Base-by-base conservation (phyloP, 2,113 vertebrate species). In the Plecturocebus donacophilus region DNA sequence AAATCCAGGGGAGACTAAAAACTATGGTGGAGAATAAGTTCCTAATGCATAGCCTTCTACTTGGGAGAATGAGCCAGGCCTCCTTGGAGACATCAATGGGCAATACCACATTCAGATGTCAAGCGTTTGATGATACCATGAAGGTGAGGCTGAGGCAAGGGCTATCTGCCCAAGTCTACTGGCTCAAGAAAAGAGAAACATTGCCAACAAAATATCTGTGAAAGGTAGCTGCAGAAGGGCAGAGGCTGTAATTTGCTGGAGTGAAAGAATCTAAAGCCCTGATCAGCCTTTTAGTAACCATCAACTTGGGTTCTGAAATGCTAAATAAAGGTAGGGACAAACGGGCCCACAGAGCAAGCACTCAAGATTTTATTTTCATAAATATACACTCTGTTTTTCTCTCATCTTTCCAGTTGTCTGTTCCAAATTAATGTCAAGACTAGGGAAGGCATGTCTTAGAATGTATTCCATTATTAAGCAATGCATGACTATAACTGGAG, bases 341-440 rank as follows among this genome's bases (percentile, higher is more conserved):
- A 87, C 8, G 20, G 93, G 82, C 52, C 52, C 87, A 56, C 20
- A 56, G 42, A 77, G 49, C 23, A 70, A 66, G 58, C 40, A 88
- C 61, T 61, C 25, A 47, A 66, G 30, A 35, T 56, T 87, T 70
- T 64, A 54, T 80, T 80, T 89, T 85, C 77, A 77, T 38, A 75
- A 87, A 70, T 40, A 88, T 21, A 56, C 27, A 66, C 75, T 82
- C 61, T 94, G 58, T 61, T 85, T 85, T 85, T 86, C 73, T 73
- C 71, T 92, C 30, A 21, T 45, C 81, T 68, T 86, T 93, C 66
- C 68, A 66, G 54, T 20, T 75, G 54, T 70, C 68, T 94, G 73
- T 81, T 90, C 64, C 73, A 93, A 86, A 96, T 81, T 68, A 95
- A 85, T n/a, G 45, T 92, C 68, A 85, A 71, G 11, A 66, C 35